Conservation (phyloP, 2,888 invertebrate species). For the Papilio gigon region DNA sequence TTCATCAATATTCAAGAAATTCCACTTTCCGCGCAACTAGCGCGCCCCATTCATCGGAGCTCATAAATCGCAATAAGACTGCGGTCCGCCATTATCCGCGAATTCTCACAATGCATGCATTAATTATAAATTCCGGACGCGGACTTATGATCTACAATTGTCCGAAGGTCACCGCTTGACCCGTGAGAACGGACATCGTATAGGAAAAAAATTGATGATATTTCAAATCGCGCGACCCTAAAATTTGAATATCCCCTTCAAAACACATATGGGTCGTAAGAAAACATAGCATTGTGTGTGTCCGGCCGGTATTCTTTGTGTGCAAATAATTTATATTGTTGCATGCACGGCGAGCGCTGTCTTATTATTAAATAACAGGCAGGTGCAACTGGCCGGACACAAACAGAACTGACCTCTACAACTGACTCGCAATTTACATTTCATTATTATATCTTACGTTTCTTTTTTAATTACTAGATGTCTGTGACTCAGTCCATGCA, state of each 20-base stretch:
- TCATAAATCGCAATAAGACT: constrained; percentile 66
- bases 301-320: constrained; percentile 62
- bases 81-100: constrained; percentile 72
- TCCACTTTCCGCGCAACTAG: constrained; percentile 71
- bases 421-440: constrained; percentile 35
- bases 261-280: constrained; percentile 58
- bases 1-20: constrained; percentile 80
- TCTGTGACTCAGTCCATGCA: too few relatives aligned
- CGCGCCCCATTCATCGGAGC: constrained; percentile 58
- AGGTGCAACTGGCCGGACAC: constrained; percentile 63
- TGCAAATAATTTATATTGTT: constrained; percentile 71
- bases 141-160: constrained; percentile 68
- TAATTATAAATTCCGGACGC: constrained; percentile 79
- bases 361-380: constrained; percentile 75
- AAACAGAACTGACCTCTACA: constrained; percentile 73
- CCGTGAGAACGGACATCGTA: constrained; percentile 74
- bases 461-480: constrained; percentile 8
- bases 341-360: constrained; percentile 59
- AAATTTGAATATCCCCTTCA: constrained; percentile 79
- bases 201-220: constrained; percentile 58
- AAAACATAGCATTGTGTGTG: constrained; percentile 71
- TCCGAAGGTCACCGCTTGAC: constrained; percentile 78
- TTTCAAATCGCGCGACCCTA: constrained; percentile 74
- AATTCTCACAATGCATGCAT: constrained; percentile 70
- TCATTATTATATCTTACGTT: constrained; percentile 9